Evolutionary conservation across 2,888 invertebrate species (phyloP).

Genomic region (Sinopyrophorus schimmeli): DNA sequence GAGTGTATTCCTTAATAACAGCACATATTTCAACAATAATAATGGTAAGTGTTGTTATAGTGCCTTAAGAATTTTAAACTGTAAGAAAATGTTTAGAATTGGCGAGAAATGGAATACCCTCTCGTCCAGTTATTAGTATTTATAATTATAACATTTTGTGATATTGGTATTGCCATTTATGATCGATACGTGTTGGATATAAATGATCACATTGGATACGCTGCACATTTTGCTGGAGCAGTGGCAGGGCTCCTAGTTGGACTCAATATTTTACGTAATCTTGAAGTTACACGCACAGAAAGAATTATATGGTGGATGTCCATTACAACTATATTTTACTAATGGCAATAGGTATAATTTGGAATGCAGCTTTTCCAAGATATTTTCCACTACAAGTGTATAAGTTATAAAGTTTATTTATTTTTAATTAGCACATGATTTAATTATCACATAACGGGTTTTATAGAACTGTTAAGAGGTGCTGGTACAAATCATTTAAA

Average conservation of each 20-base stretch:
- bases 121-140: conserved; percentile 83
- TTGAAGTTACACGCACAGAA: conserved; percentile 64
- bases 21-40: conserved; percentile 92
- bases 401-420: conserved; percentile 1
- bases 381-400: conserved; percentile 45
- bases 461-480: too few relatives aligned
- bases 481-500: too few relatives aligned
- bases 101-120: conserved; percentile 95
- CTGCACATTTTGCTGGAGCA: conserved; percentile 92
- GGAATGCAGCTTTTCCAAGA: conserved; percentile 56
- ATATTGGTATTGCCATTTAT: conserved; percentile 90
- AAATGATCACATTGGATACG: conserved; percentile 84
- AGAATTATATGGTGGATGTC: conserved; percentile 62
- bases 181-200: conserved; percentile 75
- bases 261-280: conserved; percentile 65
- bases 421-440: too few relatives aligned
- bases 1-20: conserved; percentile 91
- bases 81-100: conserved; percentile 57
- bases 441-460: too few relatives aligned
- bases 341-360: conserved; percentile 59
- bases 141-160: conserved; percentile 76
- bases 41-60: conserved; percentile 67
- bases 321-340: conserved; percentile 57
- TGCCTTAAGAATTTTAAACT: neutral
- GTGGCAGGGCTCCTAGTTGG: conserved; percentile 78